phyloP scores from a whole-genome alignment of 2,888 invertebrate species.

The Entomobrya multifasciata region DNA sequence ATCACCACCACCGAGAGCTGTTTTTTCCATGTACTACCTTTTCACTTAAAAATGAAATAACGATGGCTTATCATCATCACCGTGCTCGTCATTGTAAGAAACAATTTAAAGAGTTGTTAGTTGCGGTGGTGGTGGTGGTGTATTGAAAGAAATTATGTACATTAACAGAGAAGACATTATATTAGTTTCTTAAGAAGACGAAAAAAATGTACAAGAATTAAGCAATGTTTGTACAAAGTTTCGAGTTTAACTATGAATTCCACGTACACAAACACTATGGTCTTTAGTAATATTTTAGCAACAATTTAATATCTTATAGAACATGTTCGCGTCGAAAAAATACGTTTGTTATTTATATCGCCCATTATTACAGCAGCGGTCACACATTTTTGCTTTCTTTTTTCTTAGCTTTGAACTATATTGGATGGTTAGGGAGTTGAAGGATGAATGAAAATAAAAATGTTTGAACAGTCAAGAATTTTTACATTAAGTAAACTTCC shows the following conservation, averaged over 20 bases:
- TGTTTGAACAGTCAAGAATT: not conserved
- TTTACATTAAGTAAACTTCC: no score
- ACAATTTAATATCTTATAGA: no score
- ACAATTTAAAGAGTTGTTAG: conserved; percentile 24
- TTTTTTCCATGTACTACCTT: conserved; percentile 41
- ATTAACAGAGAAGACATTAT: no score
- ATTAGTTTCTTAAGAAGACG: no score
- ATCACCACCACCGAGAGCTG: conserved; percentile 14
- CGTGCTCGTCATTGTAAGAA: not conserved
- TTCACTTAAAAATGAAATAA: conserved; percentile 36
- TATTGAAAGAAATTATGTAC: conserved; percentile 24
- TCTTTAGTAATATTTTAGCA: no score
- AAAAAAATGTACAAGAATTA: conserved; percentile 27
- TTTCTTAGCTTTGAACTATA: not conserved
- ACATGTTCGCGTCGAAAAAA: not conserved
- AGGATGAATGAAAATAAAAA: conserved; percentile 12
- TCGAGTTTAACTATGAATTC: not conserved
- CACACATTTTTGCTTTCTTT: not conserved
- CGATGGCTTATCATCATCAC: not conserved
- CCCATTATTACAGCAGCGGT: not conserved
- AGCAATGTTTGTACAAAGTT: not conserved
- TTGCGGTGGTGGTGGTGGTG: not conserved
- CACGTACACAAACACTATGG: no score
- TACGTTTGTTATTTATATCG: not conserved
- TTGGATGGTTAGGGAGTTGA: not conserved